Evolutionary conservation across 2,888 invertebrate species (phyloP).

Genomic region (Candidula unifasciata): DNA sequence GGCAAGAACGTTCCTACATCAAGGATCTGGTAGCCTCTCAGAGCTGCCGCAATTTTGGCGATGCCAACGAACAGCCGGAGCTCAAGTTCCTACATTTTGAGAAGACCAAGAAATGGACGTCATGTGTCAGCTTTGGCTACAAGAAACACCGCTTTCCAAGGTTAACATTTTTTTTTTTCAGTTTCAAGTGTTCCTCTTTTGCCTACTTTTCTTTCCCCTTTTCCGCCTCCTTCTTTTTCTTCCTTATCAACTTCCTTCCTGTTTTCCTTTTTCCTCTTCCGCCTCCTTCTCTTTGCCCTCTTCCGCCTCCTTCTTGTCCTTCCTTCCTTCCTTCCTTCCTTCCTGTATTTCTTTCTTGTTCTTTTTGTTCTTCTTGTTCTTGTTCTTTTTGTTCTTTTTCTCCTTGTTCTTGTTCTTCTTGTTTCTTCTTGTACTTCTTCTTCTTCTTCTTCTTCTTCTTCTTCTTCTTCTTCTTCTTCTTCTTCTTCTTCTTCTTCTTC

Average conservation of each 20-base stretch:
- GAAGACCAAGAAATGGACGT: constrained; percentile 48
- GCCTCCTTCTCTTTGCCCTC: background rate
- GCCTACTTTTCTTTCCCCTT: background rate
- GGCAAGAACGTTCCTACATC: background rate
- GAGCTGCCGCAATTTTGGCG: constrained; percentile 49
- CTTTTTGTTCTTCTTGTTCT: background rate
- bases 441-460: constrained; percentile 2
- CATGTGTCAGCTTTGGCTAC: constrained; percentile 44
- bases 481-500: background rate
- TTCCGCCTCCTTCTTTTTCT: background rate
- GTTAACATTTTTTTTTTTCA: background rate
- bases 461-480: constrained; percentile 16
- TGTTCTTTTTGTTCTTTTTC: background rate
- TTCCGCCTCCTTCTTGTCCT: background rate
- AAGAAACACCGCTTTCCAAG: constrained; percentile 15
- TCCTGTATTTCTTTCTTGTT: background rate
- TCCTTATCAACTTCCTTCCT: background rate
- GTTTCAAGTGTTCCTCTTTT: background rate
- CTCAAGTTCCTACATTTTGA: constrained; percentile 24
- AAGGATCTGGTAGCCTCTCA: constrained; percentile 40
- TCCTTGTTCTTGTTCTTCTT: background rate
- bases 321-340: background rate
- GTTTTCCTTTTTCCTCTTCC: background rate
- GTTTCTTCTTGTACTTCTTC: background rate
- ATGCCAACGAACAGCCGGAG: background rate